Conservation (phyloP, 1,140 invertebrate species). For the Lepidostoma basale region DNA sequence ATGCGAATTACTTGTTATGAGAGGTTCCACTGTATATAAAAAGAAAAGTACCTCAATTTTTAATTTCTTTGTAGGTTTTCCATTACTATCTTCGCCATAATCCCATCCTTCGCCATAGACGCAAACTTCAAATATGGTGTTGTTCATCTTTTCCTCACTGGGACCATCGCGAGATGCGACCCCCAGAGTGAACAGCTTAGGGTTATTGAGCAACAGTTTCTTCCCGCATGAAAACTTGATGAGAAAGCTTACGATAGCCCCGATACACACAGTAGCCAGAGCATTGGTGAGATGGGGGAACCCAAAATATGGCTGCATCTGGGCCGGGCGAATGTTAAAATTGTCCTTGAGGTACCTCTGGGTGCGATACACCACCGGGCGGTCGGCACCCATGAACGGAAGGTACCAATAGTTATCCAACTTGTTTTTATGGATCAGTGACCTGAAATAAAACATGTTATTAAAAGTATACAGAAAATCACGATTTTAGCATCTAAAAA, state of each 20-base stretch:
- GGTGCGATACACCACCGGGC: conserved; percentile 31
- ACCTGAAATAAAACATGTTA: too few species aligned
- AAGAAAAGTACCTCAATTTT: conserved; percentile 62
- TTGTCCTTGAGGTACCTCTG: conserved; percentile 48
- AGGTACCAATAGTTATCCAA: conserved; percentile 27
- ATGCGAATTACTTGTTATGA: too few species aligned
- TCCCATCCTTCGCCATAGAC: conserved; percentile 81
- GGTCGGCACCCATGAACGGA: conserved; percentile 32
- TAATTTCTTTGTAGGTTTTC: conserved; percentile 69
- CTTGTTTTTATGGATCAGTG: conserved; percentile 29
- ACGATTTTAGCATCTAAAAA: too few species aligned
- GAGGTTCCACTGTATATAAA: too few species aligned
- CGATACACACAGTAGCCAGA: conserved; percentile 62
- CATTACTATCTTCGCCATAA: conserved; percentile 67
- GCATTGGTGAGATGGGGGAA: conserved; percentile 45
- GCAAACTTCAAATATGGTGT: conserved; percentile 68
- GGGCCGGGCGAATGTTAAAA: conserved; percentile 42
- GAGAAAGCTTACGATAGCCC: conserved; percentile 68
- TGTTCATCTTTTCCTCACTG: conserved; percentile 66
- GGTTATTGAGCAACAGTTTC: conserved; percentile 65
- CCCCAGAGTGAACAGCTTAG: conserved; percentile 76
- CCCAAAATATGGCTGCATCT: conserved; percentile 26
- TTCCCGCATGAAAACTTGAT: conserved; percentile 62
- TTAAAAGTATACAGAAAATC: too few species aligned
- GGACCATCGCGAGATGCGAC: conserved; percentile 71